These are phyloP conservation scores for Nyctereutes procyonoides DNA, from an alignment of 2,113 vertebrate genomes.

Conservation along the genomic window DNA sequence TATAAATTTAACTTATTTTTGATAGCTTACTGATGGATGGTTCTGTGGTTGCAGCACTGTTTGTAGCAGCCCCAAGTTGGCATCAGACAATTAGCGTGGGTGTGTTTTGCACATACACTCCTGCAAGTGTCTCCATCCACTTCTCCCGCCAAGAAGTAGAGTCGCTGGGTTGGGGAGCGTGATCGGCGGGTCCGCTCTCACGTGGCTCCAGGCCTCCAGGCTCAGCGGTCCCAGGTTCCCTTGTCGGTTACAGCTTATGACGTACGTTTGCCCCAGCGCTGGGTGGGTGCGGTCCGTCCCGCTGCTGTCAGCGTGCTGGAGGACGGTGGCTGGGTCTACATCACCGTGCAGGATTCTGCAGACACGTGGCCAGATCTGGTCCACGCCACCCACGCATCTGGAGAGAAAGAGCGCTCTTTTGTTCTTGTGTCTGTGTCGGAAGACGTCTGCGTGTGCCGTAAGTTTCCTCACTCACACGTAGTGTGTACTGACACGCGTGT, in stretches of 20 bases:
- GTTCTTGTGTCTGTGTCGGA: background rate
- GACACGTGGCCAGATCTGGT: too few species aligned
- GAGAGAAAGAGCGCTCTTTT: background rate
- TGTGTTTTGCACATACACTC: background rate
- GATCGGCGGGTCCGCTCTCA: rapidly evolving
- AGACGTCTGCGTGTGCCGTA: rapidly evolving
- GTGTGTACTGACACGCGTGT: background rate
- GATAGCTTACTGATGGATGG: background rate
- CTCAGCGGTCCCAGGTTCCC: background rate
- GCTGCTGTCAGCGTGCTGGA: background rate
- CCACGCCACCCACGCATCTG: background rate
- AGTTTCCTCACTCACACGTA: background rate
- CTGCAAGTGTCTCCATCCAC: rapidly evolving
- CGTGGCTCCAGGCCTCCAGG: background rate
- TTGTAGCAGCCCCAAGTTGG: background rate
- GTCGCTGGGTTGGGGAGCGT: too few species aligned
- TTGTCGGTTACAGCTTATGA: background rate
- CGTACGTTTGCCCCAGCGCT: rapidly evolving
- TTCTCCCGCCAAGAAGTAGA: background rate
- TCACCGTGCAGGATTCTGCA: background rate
- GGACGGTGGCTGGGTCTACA: background rate
- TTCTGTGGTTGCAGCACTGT: background rate
- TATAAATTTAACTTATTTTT: background rate
- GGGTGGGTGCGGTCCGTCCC: background rate
- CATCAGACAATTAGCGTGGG: rapidly evolving